Evolutionary conservation across 2,888 invertebrate species (phyloP).

Genomic region (Mythimna loreyi): DNA sequence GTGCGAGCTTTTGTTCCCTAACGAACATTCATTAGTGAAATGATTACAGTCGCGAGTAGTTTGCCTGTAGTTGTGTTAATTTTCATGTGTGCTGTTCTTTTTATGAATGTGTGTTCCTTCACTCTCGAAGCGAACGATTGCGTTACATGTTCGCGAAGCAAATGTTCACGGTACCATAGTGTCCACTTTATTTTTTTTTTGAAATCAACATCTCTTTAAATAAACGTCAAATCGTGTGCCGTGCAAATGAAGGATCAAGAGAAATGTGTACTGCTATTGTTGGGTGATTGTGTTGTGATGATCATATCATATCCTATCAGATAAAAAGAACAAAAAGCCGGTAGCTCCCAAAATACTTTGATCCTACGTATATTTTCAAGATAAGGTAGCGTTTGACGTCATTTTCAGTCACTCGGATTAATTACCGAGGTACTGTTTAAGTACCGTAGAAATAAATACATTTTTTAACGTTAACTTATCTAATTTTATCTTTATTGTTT

Average conservation of each 20-base stretch:
- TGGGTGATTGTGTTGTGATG: not conserved
- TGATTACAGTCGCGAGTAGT: not conserved
- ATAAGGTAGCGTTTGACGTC: not conserved
- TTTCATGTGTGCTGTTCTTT: not conserved
- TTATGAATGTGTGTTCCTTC: not conserved
- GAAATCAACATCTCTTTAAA: not conserved
- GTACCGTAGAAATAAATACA: no score
- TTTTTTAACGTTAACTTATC: no score
- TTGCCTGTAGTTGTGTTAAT: not conserved
- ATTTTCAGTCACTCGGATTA: not conserved
- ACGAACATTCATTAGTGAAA: not conserved
- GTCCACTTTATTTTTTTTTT: not conserved
- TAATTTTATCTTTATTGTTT: no score
- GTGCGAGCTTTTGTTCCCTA: conserved; percentile 1
- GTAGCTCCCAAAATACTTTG: not conserved
- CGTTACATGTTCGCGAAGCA: not conserved
- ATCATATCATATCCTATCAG: not conserved
- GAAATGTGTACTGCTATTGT: not conserved
- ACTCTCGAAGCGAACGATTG: not conserved
- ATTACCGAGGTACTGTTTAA: not conserved
- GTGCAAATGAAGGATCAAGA: not conserved
- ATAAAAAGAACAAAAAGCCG: not conserved
- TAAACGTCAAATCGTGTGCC: not conserved
- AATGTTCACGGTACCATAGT: not conserved
- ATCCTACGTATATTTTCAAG: not conserved